Percentiles rank a stretch among this genome's conserved stretches.
Evolutionary conservation across 1,140 invertebrate genomes (phyloP).

Genomic region (Drosophila serrata): DNA sequence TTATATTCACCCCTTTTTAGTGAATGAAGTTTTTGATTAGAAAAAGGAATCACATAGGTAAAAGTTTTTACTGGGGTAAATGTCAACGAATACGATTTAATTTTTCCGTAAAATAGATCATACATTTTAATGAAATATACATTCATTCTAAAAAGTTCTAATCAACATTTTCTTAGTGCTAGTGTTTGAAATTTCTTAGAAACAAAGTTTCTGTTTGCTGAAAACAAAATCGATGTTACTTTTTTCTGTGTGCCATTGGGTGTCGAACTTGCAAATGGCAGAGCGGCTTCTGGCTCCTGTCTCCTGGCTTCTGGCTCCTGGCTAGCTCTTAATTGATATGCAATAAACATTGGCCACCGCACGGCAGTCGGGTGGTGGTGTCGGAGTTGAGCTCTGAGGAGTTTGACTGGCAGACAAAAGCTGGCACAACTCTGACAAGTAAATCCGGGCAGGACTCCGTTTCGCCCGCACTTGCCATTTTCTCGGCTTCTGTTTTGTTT

Average conservation of each 20-base stretch:
- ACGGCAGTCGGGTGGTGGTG: constrained; percentile 15
- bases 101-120: neutral
- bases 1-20: neutral
- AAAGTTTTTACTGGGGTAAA: neutral
- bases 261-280: constrained; percentile 35
- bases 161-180: neutral
- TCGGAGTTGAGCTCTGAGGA: constrained; percentile 28
- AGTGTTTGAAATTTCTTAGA: neutral
- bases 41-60: neutral
- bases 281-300: neutral
- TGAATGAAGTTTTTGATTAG: neutral
- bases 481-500: constrained; percentile 64
- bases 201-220: neutral
- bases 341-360: constrained; percentile 73
- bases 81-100: neutral
- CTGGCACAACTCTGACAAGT: constrained; percentile 54
- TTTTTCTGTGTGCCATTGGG: constrained; percentile 10
- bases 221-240: neutral
- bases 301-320: constrained; percentile 10
- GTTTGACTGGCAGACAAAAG: constrained; percentile 58
- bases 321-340: constrained; percentile 71
- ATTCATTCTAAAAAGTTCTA: neutral
- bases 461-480: constrained; percentile 47
- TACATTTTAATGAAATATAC: too few species aligned
- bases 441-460: constrained; percentile 45